A percentile compares a stretch with the other conserved stretches of the same genome.
phyloP scores from a whole-genome alignment of 1,140 invertebrate species.

The Battus philenor region DNA sequence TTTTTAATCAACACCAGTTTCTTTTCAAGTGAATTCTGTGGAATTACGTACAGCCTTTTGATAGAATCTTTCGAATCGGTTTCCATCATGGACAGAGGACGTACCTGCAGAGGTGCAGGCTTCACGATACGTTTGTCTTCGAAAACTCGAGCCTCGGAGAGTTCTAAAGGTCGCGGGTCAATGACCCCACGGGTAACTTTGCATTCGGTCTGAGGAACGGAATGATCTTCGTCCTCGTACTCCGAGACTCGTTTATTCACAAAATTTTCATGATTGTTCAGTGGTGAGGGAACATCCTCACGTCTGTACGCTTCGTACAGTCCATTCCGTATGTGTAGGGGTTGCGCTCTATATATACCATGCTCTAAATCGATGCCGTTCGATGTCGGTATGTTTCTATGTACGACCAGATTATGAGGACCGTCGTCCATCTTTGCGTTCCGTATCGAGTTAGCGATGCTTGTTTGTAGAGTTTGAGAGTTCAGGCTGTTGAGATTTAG shows the following conservation, averaged over 20 bases:
- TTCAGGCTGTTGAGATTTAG: constrained; percentile 43
- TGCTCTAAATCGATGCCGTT: constrained; percentile 53
- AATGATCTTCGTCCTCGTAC: constrained; percentile 55
- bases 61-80: constrained; percentile 48
- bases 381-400: constrained; percentile 32
- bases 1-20: constrained; percentile 73
- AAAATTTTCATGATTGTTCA: constrained; percentile 59
- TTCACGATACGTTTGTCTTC: constrained; percentile 66
- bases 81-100: constrained; percentile 52
- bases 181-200: constrained; percentile 30
- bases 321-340: constrained; percentile 48
- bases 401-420: constrained; percentile 57
- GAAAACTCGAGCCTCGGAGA: constrained; percentile 50
- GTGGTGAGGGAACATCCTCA: constrained; percentile 42
- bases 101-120: constrained; percentile 55
- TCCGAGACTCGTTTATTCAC: constrained; percentile 55
- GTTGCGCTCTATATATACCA: constrained; percentile 31
- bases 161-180: constrained; percentile 42
- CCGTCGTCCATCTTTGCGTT: constrained; percentile 38
- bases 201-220: constrained; percentile 37
- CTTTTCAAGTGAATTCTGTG: constrained; percentile 60
- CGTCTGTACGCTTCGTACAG: constrained; percentile 50
- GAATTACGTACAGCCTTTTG: constrained; percentile 63
- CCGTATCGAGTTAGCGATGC: constrained; percentile 38
- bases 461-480: constrained; percentile 39